phyloP scores from a whole-genome alignment of 2,797 vertebrate species.

The Enteromius fasciolatus region DNA sequence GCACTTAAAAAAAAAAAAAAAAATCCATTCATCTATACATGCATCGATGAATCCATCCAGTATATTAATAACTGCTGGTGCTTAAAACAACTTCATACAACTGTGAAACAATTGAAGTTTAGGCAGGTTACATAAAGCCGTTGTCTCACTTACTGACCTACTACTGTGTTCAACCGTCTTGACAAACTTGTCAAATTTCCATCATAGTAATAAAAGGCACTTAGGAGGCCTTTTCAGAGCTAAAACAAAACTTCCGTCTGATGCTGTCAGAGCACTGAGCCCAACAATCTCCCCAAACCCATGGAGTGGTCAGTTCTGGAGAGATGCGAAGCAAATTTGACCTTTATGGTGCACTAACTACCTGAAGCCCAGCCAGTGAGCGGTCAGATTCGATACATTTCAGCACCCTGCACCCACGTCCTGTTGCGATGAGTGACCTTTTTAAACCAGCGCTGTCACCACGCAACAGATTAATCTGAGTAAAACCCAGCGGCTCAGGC shows the following conservation, averaged over 20 bases:
- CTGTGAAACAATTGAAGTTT: constrained; percentile 14
- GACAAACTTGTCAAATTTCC: constrained; percentile 55
- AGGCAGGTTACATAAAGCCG: constrained; percentile 22
- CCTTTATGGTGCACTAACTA: constrained; percentile 76
- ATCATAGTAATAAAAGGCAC: constrained; percentile 50
- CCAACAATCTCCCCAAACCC: constrained; percentile 68
- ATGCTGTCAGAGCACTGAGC: constrained; percentile 47
- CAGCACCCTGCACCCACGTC: constrained; percentile 69
- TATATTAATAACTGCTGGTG: neutral
- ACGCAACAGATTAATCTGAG: constrained; percentile 74
- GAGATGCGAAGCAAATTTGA: constrained; percentile 63
- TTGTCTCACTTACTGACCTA: constrained; percentile 40
- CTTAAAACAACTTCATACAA: constrained; percentile 7
- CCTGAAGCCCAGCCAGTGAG: constrained; percentile 67
- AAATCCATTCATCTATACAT: neutral
- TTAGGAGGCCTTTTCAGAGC: constrained; percentile 34
- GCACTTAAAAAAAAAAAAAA: no score
- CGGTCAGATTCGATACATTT: constrained; percentile 75
- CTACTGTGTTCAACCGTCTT: constrained; percentile 45
- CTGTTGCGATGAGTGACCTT: constrained; percentile 82
- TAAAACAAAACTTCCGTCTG: constrained; percentile 53
- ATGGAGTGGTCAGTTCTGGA: constrained; percentile 67
- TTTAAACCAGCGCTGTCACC: constrained; percentile 81
- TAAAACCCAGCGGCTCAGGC: constrained; percentile 61
- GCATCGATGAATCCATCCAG: neutral